Evolutionary conservation across 1,140 invertebrate genomes (phyloP).

Genomic region (Drosophila repletoides): DNA sequence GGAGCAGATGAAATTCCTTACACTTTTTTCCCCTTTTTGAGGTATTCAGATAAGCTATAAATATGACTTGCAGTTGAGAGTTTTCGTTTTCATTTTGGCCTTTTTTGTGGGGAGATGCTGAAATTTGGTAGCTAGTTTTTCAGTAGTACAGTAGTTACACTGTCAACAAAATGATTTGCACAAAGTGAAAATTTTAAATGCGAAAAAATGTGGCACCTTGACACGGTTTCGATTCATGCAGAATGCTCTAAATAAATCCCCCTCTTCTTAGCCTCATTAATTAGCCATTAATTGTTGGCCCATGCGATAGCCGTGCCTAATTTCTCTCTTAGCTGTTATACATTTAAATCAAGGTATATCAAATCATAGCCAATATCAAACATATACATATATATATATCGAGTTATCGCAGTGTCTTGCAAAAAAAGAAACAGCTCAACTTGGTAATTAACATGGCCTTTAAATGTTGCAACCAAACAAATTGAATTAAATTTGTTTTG

Average conservation of each 20-base stretch:
- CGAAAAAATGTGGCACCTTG: slow-evolving; percentile 30
- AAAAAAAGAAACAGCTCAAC: slow-evolving; percentile 9
- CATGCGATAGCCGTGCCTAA: slow-evolving; percentile 23
- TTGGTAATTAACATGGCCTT: slow-evolving; percentile 39
- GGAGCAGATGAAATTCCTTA: too few species aligned
- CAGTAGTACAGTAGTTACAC: not conserved
- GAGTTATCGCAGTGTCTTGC: not conserved
- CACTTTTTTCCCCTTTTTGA: too few species aligned
- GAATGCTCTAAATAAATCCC: slow-evolving; percentile 25
- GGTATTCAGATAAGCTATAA: slow-evolving; percentile 19
- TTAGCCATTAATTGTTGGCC: slow-evolving; percentile 38
- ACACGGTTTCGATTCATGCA: slow-evolving; percentile 28
- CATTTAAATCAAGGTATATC: not conserved
- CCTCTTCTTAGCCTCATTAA: slow-evolving; percentile 23
- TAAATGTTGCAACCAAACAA: slow-evolving; percentile 10
- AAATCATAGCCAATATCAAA: not conserved
- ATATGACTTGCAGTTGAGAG: slow-evolving; percentile 32
- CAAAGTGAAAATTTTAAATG: slow-evolving; percentile 20
- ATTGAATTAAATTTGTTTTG: slow-evolving; percentile 1
- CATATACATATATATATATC: slow-evolving; percentile 7
- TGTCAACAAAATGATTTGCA: slow-evolving; percentile 36
- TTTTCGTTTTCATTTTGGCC: too few species aligned
- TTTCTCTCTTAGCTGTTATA: not conserved
- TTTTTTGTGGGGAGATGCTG: not conserved
- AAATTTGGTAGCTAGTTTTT: slow-evolving; percentile 2